These are phyloP conservation scores for Sebastes baramenuke DNA, from an alignment of 2,797 vertebrate genomes.

Conservation along the genomic window DNA sequence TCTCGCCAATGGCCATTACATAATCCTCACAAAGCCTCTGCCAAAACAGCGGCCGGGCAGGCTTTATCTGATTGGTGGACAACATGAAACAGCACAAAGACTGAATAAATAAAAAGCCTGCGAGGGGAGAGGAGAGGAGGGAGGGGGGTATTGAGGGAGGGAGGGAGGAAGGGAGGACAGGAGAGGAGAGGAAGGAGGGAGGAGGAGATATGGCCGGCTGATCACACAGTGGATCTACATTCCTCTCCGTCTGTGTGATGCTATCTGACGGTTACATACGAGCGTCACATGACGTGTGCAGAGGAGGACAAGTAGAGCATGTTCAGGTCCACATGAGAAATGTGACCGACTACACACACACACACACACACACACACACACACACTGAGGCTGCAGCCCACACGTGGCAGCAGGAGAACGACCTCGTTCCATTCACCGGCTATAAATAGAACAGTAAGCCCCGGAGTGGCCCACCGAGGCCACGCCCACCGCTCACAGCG, in stretches of 20 bases:
- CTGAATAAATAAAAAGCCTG: constrained; percentile 40
- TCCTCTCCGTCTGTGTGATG: constrained; percentile 25
- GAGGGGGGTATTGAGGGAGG: no score
- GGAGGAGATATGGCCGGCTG: neutral
- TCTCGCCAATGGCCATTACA: constrained; percentile 55
- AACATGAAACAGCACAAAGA: constrained; percentile 14
- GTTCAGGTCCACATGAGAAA: constrained; percentile 61
- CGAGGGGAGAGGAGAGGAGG: no score
- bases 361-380: neutral
- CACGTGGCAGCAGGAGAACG: constrained; percentile 52
- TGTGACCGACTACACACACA: constrained; percentile 29
- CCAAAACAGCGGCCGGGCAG: neutral
- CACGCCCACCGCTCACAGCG: constrained; percentile 31
- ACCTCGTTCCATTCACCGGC: constrained; percentile 46
- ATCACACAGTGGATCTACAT: constrained; percentile 1
- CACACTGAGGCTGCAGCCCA: constrained; percentile 17
- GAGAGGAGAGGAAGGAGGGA: no score
- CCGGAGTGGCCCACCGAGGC: constrained; percentile 5
- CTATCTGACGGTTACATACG: constrained; percentile 1
- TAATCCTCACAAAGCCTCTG: constrained; percentile 42
- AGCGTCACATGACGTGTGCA: constrained; percentile 15
- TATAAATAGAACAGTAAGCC: constrained; percentile 64
- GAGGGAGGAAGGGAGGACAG: no score
- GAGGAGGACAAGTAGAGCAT: constrained; percentile 29
- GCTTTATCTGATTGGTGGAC: constrained; percentile 51